Evolutionary conservation across 2,113 vertebrate genomes (phyloP).

Genomic region (Crotalus viridis): DNA sequence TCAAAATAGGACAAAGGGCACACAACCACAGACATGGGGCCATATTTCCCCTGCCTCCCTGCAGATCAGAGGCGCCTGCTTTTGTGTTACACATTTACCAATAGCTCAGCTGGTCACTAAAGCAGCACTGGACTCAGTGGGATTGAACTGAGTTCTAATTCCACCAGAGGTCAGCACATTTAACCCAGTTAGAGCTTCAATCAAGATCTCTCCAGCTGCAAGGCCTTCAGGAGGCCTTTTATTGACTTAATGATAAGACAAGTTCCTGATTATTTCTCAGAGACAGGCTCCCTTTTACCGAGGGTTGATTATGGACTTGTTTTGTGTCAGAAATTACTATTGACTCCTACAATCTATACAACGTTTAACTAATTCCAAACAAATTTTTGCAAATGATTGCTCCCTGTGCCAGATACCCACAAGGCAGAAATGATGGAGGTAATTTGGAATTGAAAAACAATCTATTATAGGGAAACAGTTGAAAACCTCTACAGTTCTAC

Average conservation of each 20-base stretch:
- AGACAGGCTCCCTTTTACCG: neutral
- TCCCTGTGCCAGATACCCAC: neutral
- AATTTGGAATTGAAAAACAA: neutral
- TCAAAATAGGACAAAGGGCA: neutral
- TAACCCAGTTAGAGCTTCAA: neutral
- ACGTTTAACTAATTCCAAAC: neutral
- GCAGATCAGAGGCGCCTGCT: neutral
- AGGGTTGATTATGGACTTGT: neutral
- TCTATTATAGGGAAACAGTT: neutral
- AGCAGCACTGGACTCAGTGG: neutral
- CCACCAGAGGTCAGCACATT: constrained; percentile 13
- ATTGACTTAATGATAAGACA: neutral
- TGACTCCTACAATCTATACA: neutral
- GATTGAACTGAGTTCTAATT: constrained; percentile 16
- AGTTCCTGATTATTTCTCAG: neutral
- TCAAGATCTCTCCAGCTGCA: constrained; percentile 2
- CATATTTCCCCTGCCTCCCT: neutral
- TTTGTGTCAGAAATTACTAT: neutral
- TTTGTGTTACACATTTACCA: constrained; percentile 15
- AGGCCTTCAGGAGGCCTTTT: neutral
- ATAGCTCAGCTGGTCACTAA: constrained; percentile 3
- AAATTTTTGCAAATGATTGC: neutral
- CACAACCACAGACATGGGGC: neutral
- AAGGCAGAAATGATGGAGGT: neutral
- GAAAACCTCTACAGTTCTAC: neutral